phyloP scores from a whole-genome alignment of 2,888 invertebrate genomes.

The Glaucopsyche alexis region DNA sequence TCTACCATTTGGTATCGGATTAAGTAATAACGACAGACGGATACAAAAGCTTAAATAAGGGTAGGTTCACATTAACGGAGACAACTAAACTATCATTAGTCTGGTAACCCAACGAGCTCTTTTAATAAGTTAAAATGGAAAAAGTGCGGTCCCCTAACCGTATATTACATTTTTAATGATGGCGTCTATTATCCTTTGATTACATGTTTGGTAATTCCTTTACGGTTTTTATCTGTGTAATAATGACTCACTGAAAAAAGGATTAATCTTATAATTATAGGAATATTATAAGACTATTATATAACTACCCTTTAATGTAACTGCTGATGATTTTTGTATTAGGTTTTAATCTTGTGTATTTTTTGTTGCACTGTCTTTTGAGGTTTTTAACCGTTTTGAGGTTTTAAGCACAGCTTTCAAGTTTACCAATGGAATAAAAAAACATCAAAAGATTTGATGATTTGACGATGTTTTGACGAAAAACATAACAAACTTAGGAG shows the following conservation, averaged over 20 bases:
- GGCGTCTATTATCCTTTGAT: constrained; percentile 58
- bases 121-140: constrained; percentile 13
- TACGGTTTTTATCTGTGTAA: constrained; percentile 36
- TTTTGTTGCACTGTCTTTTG: neutral
- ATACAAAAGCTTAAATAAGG: neutral
- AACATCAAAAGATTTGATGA: too few species aligned
- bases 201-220: constrained; percentile 53
- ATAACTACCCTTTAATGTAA: constrained; percentile 57
- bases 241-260: constrained; percentile 77
- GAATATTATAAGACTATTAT: constrained; percentile 73
- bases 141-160: constrained; percentile 47
- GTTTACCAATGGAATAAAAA: too few species aligned
- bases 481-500: too few species aligned
- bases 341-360: constrained; percentile 45
- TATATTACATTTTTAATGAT: constrained; percentile 65
- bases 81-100: constrained; percentile 22
- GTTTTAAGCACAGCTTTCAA: neutral
- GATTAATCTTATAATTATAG: constrained; percentile 74
- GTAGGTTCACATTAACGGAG: constrained; percentile 13
- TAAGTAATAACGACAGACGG: neutral
- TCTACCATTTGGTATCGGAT: too few species aligned
- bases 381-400: neutral
- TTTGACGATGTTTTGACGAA: too few species aligned
- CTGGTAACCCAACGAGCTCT: neutral
- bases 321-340: constrained; percentile 53